phyloP scores from a whole-genome alignment of 1,140 invertebrate species.

The Drosophila lowei region DNA sequence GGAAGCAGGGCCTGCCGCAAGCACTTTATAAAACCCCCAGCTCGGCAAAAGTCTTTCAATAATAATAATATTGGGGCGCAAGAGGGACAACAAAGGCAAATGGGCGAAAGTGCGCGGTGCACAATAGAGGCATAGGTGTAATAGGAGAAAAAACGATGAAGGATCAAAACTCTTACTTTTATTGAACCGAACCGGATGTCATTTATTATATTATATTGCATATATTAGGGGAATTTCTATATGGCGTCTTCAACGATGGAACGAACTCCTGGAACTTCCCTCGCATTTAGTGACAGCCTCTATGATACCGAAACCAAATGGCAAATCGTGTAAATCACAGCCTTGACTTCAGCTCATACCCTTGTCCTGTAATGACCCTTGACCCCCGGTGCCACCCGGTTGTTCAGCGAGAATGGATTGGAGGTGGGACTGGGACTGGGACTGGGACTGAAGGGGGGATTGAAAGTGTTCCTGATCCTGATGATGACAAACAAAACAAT shows the following conservation, averaged over 20 bases:
- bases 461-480: constrained; percentile 48
- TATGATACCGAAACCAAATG: constrained; percentile 38
- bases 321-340: constrained; percentile 52
- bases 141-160: too few species aligned
- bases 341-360: constrained; percentile 50
- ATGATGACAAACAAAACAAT: constrained; percentile 81
- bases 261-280: constrained; percentile 1
- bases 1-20: constrained; percentile 53
- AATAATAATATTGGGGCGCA: constrained; percentile 76
- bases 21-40: constrained; percentile 74
- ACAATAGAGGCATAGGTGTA: too few species aligned
- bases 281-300: constrained; percentile 20
- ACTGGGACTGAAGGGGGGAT: background rate
- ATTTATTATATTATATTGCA: too few species aligned
- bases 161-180: too few species aligned
- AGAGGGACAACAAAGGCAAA: constrained; percentile 44
- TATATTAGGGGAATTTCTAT: too few species aligned
- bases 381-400: constrained; percentile 15
- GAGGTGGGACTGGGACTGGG: constrained; percentile 3
- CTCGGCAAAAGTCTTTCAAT: constrained; percentile 73
- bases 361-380: constrained; percentile 30
- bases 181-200: too few species aligned
- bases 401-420: constrained; percentile 9
- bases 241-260: too few species aligned
- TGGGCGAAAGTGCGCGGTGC: constrained; percentile 51